A percentile compares a stretch with the other conserved stretches of the same genome.
phyloP scores from a whole-genome alignment of 37 sponge, comb jelly and placozoan genomes.

The Petrosia ficiformis region DNA sequence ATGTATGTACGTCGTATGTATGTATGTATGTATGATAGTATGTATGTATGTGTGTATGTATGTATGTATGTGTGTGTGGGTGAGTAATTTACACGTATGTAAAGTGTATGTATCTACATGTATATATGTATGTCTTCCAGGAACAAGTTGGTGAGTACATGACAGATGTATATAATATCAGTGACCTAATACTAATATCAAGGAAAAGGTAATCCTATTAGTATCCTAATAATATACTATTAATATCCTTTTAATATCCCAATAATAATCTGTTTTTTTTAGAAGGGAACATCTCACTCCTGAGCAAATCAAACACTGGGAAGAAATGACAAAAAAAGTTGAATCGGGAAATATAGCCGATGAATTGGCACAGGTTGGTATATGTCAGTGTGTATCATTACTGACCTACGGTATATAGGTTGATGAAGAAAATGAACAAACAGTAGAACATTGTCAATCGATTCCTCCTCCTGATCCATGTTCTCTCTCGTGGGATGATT shows the following conservation, averaged over 20 bases:
- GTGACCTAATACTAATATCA: slow-evolving; percentile 69
- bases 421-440: slow-evolving; percentile 6
- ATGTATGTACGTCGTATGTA: slow-evolving; percentile 4
- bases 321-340: slow-evolving; percentile 29
- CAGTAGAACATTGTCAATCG: slow-evolving; percentile 19
- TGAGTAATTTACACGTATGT: not conserved
- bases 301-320: slow-evolving; percentile 70
- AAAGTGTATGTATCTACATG: not conserved
- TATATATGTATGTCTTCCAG: slow-evolving; percentile 7
- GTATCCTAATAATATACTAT: not conserved
- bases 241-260: not conserved
- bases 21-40: not conserved
- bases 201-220: slow-evolving; percentile 66
- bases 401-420: not conserved
- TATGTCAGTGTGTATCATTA: not conserved
- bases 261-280: slow-evolving; percentile 1
- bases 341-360: slow-evolving; percentile 28
- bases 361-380: too few species aligned
- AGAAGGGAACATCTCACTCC: slow-evolving; percentile 85
- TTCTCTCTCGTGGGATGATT: slow-evolving; percentile 77
- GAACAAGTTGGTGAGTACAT: slow-evolving; percentile 81
- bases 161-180: slow-evolving; percentile 76
- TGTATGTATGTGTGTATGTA: not conserved
- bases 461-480: slow-evolving; percentile 62
- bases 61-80: slow-evolving; percentile 3